Evolutionary conservation across 2,113 vertebrate species (phyloP).

Genomic region (Rhadina sibilatrix): DNA sequence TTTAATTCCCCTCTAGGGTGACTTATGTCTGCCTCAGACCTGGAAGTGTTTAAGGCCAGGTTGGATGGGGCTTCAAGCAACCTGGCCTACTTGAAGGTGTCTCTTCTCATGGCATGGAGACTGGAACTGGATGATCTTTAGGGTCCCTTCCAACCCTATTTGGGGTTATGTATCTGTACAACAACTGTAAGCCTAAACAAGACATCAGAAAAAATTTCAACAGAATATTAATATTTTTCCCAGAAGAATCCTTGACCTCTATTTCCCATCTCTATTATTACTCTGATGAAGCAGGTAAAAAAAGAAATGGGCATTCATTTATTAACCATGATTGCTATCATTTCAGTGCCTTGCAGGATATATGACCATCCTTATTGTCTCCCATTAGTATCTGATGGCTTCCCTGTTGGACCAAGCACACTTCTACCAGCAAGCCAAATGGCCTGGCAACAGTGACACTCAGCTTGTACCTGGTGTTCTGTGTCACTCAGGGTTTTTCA

Average conservation of each 20-base stretch:
- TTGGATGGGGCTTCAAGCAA: not conserved
- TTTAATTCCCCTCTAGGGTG: not conserved
- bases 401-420: not conserved
- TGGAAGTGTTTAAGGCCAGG: not conserved
- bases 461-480: not conserved
- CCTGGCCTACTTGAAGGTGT: not conserved
- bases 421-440: not conserved
- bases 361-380: not conserved
- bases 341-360: not conserved
- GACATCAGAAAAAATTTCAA: not conserved
- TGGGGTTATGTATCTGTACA: not conserved
- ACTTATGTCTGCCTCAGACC: not conserved
- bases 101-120: not conserved
- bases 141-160: not conserved
- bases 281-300: not conserved
- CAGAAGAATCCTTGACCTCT: not conserved
- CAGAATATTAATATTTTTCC: not conserved
- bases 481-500: not conserved
- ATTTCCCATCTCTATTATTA: not conserved
- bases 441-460: not conserved
- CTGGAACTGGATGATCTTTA: not conserved
- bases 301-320: not conserved
- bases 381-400: not conserved
- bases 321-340: not conserved
- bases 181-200: not conserved